Percentiles rank a stretch among this genome's conserved stretches.
Conservation (phyloP, 2,113 vertebrate genomes). For the Caracal caracal region DNA sequence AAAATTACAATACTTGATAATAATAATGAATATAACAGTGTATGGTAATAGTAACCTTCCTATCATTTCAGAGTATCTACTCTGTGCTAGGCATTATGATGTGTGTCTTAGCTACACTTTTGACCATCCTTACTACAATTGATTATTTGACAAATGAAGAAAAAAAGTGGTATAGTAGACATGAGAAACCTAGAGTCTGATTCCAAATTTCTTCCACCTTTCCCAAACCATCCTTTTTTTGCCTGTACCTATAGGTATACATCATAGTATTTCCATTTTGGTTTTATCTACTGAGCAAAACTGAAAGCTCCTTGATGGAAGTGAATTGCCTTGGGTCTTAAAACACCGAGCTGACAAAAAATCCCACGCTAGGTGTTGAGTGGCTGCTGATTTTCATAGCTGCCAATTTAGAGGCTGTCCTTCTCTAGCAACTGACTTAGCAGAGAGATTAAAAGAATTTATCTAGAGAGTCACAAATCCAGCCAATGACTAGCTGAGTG, state of each 20-base stretch:
- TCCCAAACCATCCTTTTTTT: background rate
- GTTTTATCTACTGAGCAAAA: background rate
- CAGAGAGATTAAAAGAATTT: conserved; percentile 24
- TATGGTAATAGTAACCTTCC: background rate
- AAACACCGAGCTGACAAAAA: background rate
- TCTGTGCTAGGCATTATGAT: background rate
- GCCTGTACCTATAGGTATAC: background rate
- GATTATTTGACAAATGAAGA: background rate
- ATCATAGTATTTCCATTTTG: background rate
- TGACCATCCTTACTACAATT: background rate
- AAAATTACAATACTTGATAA: background rate
- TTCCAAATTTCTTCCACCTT: background rate
- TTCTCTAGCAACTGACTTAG: conserved; percentile 25
- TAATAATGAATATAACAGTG: background rate
- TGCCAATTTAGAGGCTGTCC: background rate
- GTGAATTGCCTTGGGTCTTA: background rate
- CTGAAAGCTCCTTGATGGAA: background rate
- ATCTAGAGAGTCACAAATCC: conserved; percentile 57
- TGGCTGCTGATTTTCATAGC: background rate
- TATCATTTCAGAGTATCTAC: background rate
- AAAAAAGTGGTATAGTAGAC: background rate
- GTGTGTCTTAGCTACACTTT: background rate
- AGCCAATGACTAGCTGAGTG: background rate
- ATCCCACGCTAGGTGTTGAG: background rate
- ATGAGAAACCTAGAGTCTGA: background rate